phyloP scores from a whole-genome alignment of 2,113 vertebrate genomes.

The Tachycineta bicolor region DNA sequence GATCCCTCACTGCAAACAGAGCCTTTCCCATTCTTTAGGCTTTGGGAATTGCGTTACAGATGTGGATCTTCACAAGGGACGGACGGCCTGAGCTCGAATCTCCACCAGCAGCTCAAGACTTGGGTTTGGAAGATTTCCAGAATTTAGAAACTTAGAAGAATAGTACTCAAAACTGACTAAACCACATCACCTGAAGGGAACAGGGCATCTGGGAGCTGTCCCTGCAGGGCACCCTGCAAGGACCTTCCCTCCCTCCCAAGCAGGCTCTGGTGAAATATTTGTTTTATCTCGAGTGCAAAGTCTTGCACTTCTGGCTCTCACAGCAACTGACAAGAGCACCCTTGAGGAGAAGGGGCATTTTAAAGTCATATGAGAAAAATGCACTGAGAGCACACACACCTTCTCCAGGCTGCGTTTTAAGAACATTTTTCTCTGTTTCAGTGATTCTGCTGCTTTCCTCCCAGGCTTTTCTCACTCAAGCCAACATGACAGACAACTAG shows the following conservation, averaged over 20 bases:
- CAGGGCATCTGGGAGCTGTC: rapidly evolving
- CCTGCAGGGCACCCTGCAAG: neutral
- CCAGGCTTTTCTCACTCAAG: neutral
- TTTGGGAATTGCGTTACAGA: neutral
- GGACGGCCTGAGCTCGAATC: neutral
- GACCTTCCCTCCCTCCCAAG: neutral
- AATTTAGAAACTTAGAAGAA: neutral
- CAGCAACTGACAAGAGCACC: rapidly evolving
- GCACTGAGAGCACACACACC: neutral
- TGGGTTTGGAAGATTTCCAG: neutral
- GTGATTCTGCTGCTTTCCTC: neutral
- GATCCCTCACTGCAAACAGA: neutral
- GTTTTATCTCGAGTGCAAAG: neutral
- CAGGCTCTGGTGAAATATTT: neutral
- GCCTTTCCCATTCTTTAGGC: neutral
- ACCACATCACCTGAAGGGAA: neutral
- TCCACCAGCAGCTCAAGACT: neutral
- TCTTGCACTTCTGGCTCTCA: neutral
- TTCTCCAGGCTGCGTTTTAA: neutral
- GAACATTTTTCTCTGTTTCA: neutral
- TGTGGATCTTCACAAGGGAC: neutral
- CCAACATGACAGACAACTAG: neutral
- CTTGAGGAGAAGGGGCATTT: neutral
- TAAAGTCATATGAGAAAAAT: neutral
- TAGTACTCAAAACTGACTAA: neutral